Evolutionary conservation across 2,113 vertebrate species (phyloP).

Genomic region (Mirounga angustirostris): DNA sequence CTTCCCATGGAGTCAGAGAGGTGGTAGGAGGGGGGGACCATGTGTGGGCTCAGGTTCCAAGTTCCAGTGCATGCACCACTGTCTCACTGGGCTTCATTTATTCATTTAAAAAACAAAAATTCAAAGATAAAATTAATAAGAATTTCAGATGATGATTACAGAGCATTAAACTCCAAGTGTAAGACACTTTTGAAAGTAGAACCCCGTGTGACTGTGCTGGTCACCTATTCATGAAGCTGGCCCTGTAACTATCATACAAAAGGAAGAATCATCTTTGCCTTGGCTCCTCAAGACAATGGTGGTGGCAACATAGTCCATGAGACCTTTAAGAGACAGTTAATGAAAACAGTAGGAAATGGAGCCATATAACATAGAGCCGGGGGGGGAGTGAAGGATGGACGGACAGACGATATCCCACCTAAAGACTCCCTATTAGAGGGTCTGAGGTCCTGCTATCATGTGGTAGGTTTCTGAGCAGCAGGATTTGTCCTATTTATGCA

Average conservation of each 20-base stretch:
- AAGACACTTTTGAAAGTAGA: not conserved
- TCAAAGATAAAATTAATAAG: not conserved
- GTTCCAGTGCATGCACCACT: fast-evolving
- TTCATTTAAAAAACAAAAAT: not conserved
- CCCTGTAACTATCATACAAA: not conserved
- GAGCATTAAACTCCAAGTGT: not conserved
- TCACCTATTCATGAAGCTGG: not conserved
- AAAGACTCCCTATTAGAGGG: not conserved
- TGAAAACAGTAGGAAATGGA: not conserved
- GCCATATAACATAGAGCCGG: no score
- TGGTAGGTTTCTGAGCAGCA: not conserved
- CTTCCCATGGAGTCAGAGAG: not conserved
- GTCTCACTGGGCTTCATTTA: not conserved
- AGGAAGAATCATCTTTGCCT: not conserved
- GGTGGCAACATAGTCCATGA: not conserved
- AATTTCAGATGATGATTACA: not conserved
- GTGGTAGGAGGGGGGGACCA: fast-evolving
- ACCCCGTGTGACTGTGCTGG: not conserved
- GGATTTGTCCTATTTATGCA: not conserved
- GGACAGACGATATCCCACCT: fast-evolving
- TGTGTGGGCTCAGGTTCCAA: not conserved
- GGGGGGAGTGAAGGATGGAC: not conserved
- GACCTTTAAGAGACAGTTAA: not conserved
- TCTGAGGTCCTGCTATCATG: not conserved
- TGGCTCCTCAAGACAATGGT: not conserved